Conservation (phyloP, 2,888 invertebrate genomes). For the Melanargia galathea region DNA sequence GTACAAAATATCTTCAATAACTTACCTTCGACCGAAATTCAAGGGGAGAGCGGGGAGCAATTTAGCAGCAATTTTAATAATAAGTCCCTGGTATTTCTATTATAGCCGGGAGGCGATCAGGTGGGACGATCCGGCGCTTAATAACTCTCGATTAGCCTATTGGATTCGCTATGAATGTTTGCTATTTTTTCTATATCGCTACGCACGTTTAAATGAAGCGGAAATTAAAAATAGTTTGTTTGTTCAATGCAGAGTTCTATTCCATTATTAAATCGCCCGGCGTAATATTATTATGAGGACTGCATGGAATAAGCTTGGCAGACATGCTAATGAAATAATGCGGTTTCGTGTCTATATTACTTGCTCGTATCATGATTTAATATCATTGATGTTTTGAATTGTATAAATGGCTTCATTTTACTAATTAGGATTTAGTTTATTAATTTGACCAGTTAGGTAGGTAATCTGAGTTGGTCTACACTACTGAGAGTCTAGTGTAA, state of each 20-base stretch:
- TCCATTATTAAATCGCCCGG: conserved; percentile 47
- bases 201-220: conserved; percentile 61
- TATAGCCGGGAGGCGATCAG: conserved; percentile 80
- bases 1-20: conserved; percentile 50
- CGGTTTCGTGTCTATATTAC: conserved; percentile 33
- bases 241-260: conserved; percentile 46
- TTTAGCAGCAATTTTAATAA: conserved; percentile 83
- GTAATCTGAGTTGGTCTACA: neutral
- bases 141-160: conserved; percentile 82
- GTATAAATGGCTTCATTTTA: neutral
- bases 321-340: conserved; percentile 45
- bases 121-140: conserved; percentile 77
- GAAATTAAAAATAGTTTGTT: conserved; percentile 69
- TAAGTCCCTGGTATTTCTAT: conserved; percentile 82
- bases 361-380: conserved; percentile 1
- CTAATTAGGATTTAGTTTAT: neutral
- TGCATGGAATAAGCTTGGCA: conserved; percentile 44
- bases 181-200: conserved; percentile 79
- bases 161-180: conserved; percentile 81
- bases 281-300: conserved; percentile 44
- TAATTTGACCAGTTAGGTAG: neutral
- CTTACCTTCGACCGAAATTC: conserved; percentile 69
- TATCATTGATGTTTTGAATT: conserved; percentile 12
- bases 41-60: conserved; percentile 75
- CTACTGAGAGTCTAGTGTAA: too few species aligned